Conservation (phyloP, 1,140 invertebrate genomes). For the Penaeus chinensis region DNA sequence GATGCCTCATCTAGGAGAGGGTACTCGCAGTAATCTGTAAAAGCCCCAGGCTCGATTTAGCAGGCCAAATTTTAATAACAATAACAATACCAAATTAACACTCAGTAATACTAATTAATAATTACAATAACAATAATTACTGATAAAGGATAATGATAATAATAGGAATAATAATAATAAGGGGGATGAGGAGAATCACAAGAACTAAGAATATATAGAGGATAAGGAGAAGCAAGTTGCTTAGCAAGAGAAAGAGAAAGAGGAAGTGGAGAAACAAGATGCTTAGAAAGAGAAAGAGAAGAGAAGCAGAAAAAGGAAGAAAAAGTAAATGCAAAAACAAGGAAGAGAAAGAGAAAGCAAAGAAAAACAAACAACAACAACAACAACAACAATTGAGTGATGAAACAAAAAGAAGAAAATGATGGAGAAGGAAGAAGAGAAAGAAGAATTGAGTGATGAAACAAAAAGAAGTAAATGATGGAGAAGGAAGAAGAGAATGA, state of each 20-base stretch:
- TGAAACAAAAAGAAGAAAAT: too few relatives aligned
- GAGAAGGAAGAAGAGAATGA: background rate
- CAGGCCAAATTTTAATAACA: background rate
- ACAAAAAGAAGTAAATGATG: background rate
- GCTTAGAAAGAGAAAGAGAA: too few relatives aligned
- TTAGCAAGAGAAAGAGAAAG: too few relatives aligned
- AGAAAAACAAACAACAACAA: background rate
- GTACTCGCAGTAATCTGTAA: conserved; percentile 78
- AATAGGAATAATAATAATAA: too few relatives aligned
- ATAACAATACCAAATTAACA: background rate
- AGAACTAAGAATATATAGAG: background rate
- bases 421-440: background rate
- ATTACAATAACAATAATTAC: too few relatives aligned
- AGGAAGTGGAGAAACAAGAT: too few relatives aligned
- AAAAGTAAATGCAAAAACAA: too few relatives aligned
- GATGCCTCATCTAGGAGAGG: conserved; percentile 80
- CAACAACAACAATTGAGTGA: conserved; percentile 16
- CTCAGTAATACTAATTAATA: too few relatives aligned
- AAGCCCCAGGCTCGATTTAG: background rate
- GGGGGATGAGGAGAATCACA: background rate
- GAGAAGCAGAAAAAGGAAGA: too few relatives aligned
- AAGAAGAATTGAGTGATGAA: too few relatives aligned
- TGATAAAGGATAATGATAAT: too few relatives aligned
- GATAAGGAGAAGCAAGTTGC: too few relatives aligned
- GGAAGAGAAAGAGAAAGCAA: background rate